Evolutionary conservation across 2,888 invertebrate genomes (phyloP), one percentile per base, ranked within the genome.

Genomic region (Napeogenes inachia): DNA sequence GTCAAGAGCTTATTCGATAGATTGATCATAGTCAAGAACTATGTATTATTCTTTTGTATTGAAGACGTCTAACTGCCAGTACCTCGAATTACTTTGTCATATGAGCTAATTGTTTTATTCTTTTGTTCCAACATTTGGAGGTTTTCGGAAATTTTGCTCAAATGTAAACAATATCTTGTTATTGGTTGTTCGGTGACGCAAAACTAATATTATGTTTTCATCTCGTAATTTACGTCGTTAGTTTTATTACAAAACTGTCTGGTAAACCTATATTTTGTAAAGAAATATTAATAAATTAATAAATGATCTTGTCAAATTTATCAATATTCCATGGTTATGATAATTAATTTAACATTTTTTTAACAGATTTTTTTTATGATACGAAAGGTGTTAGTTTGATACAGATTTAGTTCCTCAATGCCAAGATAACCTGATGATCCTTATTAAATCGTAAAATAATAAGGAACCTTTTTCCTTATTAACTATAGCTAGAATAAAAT

Each of bases 11-110:
- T 55, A 54, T 30, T 59, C 42, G 45, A 57, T 65, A 56, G 64
- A 61, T 53, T 54, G 33, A 60, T 21, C 21, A 66, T 63, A 64
- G 62, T 64, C 46, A 5, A 50, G 56, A 47, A 53, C 33, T 63
- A 45, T 54, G 47, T 46, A 59, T 56, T 57, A 65, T 61, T 62
- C 67, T 67, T 64, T 67, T 63, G 63, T 67, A 59, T 35, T 8
- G 46, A 57, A 61, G 55, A 57, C 46, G 57, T 55, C 33, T 46
- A 62, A 65, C 53, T 64, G 55, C 33, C 55, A 59, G 63, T 60
- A 57, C 45, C 56, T 13, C 47, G 45, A 63, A 47, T 13, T 10
- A 12, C 42, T 57, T 50, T 57, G 60, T 57, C 45, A 56, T 21
- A 46, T 47, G 42, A 57, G 50, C 32, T 50, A 50, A 12, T 33